Percentiles rank a stretch among this genome's conserved stretches.
phyloP scores from a whole-genome alignment of 2,888 invertebrate genomes.

The Scrobipalpa costella region DNA sequence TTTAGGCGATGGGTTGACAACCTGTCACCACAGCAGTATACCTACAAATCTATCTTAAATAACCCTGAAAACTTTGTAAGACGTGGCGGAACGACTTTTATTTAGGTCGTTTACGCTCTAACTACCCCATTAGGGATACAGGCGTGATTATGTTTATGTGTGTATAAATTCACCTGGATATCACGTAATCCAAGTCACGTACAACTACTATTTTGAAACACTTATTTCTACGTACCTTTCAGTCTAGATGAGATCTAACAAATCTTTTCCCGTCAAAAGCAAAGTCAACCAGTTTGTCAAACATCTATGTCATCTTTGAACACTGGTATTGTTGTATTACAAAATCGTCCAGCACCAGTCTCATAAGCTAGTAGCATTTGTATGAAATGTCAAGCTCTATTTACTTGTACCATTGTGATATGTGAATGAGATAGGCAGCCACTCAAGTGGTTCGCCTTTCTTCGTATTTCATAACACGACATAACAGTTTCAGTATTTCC shows the following conservation, averaged over 20 bases:
- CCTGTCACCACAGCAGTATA: no score
- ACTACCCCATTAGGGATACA: no score
- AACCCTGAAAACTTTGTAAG: no score
- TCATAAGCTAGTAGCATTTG: slow-evolving; percentile 42
- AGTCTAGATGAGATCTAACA: neutral
- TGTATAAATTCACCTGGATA: no score
- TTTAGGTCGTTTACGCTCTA: no score
- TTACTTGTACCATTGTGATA: slow-evolving; percentile 62
- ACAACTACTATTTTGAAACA: no score
- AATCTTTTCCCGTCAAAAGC: neutral
- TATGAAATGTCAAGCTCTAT: slow-evolving; percentile 66
- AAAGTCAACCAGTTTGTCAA: slow-evolving; percentile 5
- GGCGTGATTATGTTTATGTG: no score
- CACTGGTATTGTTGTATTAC: slow-evolving; percentile 32
- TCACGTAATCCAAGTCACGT: no score
- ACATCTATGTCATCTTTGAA: slow-evolving; percentile 34
- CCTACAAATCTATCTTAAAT: no score
- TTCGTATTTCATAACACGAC: slow-evolving; percentile 38
- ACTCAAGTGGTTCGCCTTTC: slow-evolving; percentile 63
- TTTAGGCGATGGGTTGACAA: no score
- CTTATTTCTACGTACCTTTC: no score
- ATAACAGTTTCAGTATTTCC: neutral
- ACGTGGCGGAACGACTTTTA: no score
- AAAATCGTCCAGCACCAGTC: slow-evolving; percentile 33
- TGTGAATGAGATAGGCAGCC: slow-evolving; percentile 51